Evolutionary conservation across 2,888 invertebrate species (phyloP).

Genomic region (Drosophila cognata): DNA sequence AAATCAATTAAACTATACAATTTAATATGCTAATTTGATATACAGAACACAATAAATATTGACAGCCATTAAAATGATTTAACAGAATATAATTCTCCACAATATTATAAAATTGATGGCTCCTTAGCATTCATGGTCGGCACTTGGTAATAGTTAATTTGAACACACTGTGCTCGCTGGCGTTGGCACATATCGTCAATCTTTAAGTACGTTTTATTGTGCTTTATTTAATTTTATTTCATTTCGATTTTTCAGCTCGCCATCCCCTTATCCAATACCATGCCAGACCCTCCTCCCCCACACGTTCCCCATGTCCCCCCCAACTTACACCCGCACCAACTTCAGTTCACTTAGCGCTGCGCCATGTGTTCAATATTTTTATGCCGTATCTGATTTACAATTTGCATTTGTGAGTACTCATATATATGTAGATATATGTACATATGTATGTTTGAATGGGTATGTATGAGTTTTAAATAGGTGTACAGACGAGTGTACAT

Average conservation of each 20-base stretch:
- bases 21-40: not conserved
- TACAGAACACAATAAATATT: not conserved
- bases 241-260: constrained; percentile 58
- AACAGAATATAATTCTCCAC: not conserved
- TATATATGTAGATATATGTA: constrained; percentile 7
- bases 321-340: constrained; percentile 50
- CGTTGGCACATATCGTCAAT: constrained; percentile 66
- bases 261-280: constrained; percentile 5
- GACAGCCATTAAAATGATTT: not conserved
- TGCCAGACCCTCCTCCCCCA: not conserved
- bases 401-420: constrained; percentile 58
- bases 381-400: constrained; percentile 78
- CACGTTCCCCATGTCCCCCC: not conserved
- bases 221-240: constrained; percentile 75
- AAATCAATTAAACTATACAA: not conserved
- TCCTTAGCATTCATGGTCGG: not conserved
- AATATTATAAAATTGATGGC: not conserved
- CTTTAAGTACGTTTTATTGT: constrained; percentile 78
- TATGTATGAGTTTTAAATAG: constrained; percentile 31
- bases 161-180: constrained; percentile 34
- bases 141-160: not conserved
- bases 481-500: constrained; percentile 13
- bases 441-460: constrained; percentile 22
- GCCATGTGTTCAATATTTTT: constrained; percentile 78
- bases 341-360: constrained; percentile 58